Conservation (phyloP, 2,888 invertebrate species). For the Polymixis flavicincta region DNA sequence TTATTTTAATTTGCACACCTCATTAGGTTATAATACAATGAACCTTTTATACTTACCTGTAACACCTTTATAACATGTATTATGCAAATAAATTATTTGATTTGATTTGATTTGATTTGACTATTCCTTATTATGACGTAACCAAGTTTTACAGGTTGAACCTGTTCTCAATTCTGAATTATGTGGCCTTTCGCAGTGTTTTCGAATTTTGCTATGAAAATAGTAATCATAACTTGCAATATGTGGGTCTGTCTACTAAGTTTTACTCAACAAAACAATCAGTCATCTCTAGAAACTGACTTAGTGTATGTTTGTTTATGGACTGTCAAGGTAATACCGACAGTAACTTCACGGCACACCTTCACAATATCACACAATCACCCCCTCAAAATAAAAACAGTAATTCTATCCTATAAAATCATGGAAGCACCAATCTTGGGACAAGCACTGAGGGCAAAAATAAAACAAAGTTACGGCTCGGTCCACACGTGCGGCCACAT, state of each 20-base stretch:
- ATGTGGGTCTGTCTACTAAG: neutral
- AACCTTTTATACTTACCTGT: too few relatives aligned
- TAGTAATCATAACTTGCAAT: neutral
- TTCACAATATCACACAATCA: conserved; percentile 7
- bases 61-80: too few relatives aligned
- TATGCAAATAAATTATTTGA: too few relatives aligned
- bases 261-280: neutral
- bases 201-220: neutral
- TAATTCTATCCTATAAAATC: conserved; percentile 54
- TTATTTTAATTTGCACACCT: too few relatives aligned
- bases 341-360: neutral
- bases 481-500: conserved; percentile 80
- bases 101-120: too few relatives aligned
- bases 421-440: conserved; percentile 52
- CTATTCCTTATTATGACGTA: neutral
- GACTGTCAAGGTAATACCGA: neutral
- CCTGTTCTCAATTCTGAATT: neutral
- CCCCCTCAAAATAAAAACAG: conserved; percentile 20
- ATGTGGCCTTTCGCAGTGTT: neutral
- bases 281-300: neutral
- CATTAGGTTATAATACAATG: too few relatives aligned
- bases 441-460: conserved; percentile 54
- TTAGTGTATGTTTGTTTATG: neutral
- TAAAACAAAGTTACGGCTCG: conserved; percentile 65
- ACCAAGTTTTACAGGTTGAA: too few relatives aligned